Evolutionary conservation across 2,113 vertebrate species (phyloP).

Genomic region (Dunckerocampus dactyliophorus): DNA sequence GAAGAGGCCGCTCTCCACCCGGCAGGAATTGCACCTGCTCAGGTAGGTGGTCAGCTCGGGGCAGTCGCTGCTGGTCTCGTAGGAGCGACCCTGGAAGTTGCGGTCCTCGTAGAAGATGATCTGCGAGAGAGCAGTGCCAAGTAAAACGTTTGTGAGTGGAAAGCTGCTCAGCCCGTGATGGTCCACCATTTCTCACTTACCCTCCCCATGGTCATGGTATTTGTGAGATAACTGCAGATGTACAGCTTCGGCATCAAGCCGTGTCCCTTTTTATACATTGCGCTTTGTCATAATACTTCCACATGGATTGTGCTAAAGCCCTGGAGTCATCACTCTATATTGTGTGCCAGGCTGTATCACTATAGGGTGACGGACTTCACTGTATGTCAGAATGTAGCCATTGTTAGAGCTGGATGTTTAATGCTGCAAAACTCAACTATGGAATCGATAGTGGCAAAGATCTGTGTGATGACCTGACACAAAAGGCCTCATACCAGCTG

Average conservation of each 20-base stretch:
- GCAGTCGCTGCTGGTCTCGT: conserved; percentile 60
- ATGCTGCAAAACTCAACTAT: conserved; percentile 6
- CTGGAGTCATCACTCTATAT: conserved; percentile 63
- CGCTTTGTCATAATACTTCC: conserved; percentile 26
- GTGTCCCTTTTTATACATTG: conserved; percentile 60
- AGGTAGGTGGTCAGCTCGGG: conserved; percentile 57
- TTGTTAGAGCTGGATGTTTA: conserved; percentile 20
- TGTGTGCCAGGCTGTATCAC: conserved; percentile 31
- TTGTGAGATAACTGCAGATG: conserved; percentile 43
- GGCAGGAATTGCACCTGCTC: conserved; percentile 62
- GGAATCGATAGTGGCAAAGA: neutral
- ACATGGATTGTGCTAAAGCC: conserved; percentile 40
- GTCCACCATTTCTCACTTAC: conserved; percentile 42
- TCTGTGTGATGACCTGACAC: neutral
- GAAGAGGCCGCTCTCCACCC: conserved; percentile 62
- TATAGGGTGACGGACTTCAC: conserved; percentile 28
- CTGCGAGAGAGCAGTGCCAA: conserved; percentile 38
- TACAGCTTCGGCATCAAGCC: conserved; percentile 36
- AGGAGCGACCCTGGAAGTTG: conserved; percentile 66
- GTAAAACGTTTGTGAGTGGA: neutral
- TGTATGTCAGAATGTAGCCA: conserved; percentile 34
- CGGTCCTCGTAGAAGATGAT: conserved; percentile 69
- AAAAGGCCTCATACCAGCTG: conserved; percentile 2
- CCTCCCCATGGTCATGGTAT: conserved; percentile 59
- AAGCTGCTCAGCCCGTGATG: neutral